A percentile compares a stretch with the other conserved stretches of the same genome.
phyloP scores from a whole-genome alignment of 1,140 invertebrate species.

The Mactra quadrangularis region DNA sequence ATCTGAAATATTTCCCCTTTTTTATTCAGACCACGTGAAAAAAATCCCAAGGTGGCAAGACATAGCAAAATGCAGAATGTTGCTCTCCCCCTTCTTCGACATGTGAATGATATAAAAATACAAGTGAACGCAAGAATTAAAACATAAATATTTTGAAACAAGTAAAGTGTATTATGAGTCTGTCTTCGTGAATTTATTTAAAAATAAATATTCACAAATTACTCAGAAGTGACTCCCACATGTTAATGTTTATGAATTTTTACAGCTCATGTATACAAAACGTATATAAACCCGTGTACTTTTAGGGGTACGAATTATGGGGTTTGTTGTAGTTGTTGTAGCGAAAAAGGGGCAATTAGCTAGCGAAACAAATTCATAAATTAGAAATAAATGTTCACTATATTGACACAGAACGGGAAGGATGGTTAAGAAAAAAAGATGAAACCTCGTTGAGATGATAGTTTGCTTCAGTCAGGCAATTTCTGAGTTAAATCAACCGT shows the following conservation, averaged over 20 bases:
- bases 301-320: too few relatives aligned
- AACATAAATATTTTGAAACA: conserved; percentile 55
- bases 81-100: background rate
- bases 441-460: conserved; percentile 54
- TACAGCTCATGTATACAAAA: too few relatives aligned
- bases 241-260: too few relatives aligned
- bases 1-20: background rate
- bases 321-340: too few relatives aligned
- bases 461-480: conserved; percentile 13
- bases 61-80: background rate
- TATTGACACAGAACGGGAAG: conserved; percentile 15
- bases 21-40: background rate
- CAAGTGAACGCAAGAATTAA: conserved; percentile 1
- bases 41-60: background rate
- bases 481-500: conserved; percentile 52
- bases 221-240: too few relatives aligned
- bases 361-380: conserved; percentile 25
- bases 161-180: background rate
- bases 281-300: too few relatives aligned
- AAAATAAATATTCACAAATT: conserved; percentile 40
- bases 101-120: conserved; percentile 1
- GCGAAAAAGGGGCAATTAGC: too few relatives aligned
- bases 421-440: background rate
- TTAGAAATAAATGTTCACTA: conserved; percentile 43
- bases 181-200: conserved; percentile 3